Evolutionary conservation across 2,113 vertebrate species (phyloP), one percentile per base, ranked within the genome.

Genomic region (Anhinga rufa): DNA sequence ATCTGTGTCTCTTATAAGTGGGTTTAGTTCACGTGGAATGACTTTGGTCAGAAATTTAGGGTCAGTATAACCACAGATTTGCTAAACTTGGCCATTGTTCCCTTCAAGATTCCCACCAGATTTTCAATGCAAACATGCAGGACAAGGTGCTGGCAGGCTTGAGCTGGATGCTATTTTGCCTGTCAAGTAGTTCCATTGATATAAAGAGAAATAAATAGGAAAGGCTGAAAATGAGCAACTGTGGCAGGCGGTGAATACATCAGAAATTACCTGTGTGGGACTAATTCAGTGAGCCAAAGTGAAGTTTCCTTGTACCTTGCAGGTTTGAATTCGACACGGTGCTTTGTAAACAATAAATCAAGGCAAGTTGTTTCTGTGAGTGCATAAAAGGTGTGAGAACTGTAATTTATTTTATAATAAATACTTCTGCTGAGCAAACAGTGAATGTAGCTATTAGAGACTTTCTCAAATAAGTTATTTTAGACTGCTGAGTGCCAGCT

Each of bases 371-470:
- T 96, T 93, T 90, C 92, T 91, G 48, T 71, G 83, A 92, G 90
- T 91, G 95, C 87, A 11, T 95, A 92, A 96, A 97, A 96, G 95
- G 96, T 95, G 96, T 96, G 89, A 95, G 97, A 92, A 91, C 64
- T 88, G 72, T 92, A 87, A 92, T 93, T 97, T 95, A 93, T 97
- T 98, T 97, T 91, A 92, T 92, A 97, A 97, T 97, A 97, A 98
- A 97, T 95, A 89, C 89, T 97, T 95, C 74, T 96, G 93, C 96
- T 96, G 91, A 96, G 94, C 90, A 97, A 97, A 97, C 95, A 97
- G 58, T 68, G 82, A 70, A 60, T 74, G 80, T 48, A 18, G 77
- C 91, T 97, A 70, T 98, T 97, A 96, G 29, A 70, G 95, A 96
- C 96, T 97, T 95, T 51, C 74, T 96, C 71, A 97, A 97, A 92